These are phyloP conservation scores for Mus musculus DNA, from an alignment of 2,113 vertebrate species.

Conservation along the genomic window DNA sequence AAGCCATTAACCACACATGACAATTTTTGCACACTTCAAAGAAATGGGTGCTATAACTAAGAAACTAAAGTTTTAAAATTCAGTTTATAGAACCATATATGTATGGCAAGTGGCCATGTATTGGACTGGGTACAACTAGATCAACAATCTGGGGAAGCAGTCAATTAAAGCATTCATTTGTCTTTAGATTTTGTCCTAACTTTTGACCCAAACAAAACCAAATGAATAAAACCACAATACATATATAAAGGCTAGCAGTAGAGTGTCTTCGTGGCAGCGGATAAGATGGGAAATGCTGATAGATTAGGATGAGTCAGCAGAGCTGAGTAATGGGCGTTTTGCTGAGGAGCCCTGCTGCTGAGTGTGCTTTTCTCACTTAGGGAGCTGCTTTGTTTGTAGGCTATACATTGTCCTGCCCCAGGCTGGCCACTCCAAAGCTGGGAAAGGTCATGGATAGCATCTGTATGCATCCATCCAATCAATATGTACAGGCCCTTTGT, in stretches of 20 bases:
- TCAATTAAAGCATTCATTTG: neutral
- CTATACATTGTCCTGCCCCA: neutral
- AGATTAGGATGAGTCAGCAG: neutral
- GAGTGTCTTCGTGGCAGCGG: neutral
- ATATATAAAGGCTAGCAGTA: neutral
- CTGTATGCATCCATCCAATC: neutral
- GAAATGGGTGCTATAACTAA: constrained; percentile 3
- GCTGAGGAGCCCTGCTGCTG: neutral
- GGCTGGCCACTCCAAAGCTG: neutral
- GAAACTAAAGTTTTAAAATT: constrained; percentile 32
- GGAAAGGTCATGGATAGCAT: neutral
- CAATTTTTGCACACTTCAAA: constrained; percentile 22
- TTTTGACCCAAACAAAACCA: neutral
- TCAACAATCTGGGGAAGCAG: constrained; percentile 8
- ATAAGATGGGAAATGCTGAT: neutral
- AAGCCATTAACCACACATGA: neutral
- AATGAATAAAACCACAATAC: no score
- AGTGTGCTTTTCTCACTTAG: neutral
- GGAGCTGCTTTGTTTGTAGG: neutral
- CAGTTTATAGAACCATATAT: neutral
- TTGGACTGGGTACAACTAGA: neutral
- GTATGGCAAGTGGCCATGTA: neutral
- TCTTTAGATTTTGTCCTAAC: constrained; percentile 47
- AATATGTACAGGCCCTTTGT: constrained; percentile 1
- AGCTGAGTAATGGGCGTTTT: neutral